Evolutionary conservation across 1,140 invertebrate genomes (phyloP).

Genomic region (Geopemphigus sp.): DNA sequence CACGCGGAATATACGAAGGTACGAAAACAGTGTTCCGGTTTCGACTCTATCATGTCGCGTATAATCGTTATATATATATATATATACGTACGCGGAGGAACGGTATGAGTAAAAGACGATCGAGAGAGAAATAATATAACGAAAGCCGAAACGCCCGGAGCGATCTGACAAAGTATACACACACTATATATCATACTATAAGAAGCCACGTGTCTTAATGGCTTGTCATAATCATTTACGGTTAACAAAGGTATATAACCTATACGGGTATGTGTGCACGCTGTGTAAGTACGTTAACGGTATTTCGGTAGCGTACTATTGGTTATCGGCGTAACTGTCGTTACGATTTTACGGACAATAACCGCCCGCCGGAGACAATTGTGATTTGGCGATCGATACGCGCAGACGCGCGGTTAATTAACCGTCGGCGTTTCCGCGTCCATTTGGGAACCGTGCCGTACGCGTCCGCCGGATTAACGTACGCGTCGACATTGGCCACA

Average conservation of each 20-base stretch:
- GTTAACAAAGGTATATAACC: slow-evolving; percentile 25
- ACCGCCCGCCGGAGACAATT: background rate
- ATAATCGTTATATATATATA: background rate
- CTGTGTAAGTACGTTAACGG: background rate
- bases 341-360: background rate
- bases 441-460: too few relatives aligned
- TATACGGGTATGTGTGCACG: too few relatives aligned
- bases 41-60: background rate
- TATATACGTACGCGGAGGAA: background rate
- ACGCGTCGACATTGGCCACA: too few relatives aligned
- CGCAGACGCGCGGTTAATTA: too few relatives aligned
- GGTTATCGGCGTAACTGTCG: background rate
- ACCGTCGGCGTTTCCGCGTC: too few relatives aligned
- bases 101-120: slow-evolving; percentile 18
- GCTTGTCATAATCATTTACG: slow-evolving; percentile 34
- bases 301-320: background rate
- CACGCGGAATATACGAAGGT: too few relatives aligned
- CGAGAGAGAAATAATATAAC: slow-evolving; percentile 9
- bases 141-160: slow-evolving; percentile 21
- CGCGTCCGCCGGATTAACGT: too few relatives aligned
- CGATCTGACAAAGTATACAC: background rate
- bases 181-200: background rate
- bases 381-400: background rate
- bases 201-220: slow-evolving; percentile 32
- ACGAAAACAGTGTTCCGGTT: background rate